These are phyloP conservation scores for Salvelinus alpinus DNA, from an alignment of 2,113 vertebrate species.

Conservation along the genomic window DNA sequence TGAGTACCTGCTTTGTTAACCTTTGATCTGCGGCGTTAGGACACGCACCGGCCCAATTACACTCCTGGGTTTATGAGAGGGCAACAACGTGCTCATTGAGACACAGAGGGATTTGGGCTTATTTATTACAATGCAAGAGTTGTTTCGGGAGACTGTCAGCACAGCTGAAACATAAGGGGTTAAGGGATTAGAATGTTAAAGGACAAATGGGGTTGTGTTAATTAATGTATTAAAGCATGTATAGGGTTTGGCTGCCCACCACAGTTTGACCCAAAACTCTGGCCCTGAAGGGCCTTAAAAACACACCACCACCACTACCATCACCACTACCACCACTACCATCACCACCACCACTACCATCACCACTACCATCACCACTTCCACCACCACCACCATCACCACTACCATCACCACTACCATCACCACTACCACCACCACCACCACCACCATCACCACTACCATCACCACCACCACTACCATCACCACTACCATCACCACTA, in stretches of 20 bases:
- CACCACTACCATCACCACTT: fast-evolving
- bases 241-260: slow-evolving; percentile 35
- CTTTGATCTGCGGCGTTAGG: slow-evolving; percentile 62
- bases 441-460: too few relatives aligned
- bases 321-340: not conserved
- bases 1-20: slow-evolving; percentile 62
- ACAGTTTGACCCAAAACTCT: slow-evolving; percentile 26
- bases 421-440: too few relatives aligned
- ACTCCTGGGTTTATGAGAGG: slow-evolving; percentile 52
- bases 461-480: fast-evolving
- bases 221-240: slow-evolving; percentile 57
- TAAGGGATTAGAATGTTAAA: slow-evolving; percentile 21
- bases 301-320: slow-evolving; percentile 51
- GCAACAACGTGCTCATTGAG: slow-evolving; percentile 60
- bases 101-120: slow-evolving; percentile 50
- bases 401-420: fast-evolving
- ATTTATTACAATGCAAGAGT: slow-evolving; percentile 51
- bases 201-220: slow-evolving; percentile 55
- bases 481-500: too few relatives aligned
- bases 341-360: too few relatives aligned
- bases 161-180: slow-evolving; percentile 49
- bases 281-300: slow-evolving; percentile 53
- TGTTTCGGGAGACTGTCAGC: slow-evolving; percentile 36
- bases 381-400: fast-evolving
- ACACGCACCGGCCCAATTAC: slow-evolving; percentile 51